Conservation (phyloP, 2,888 invertebrate genomes). For the Sarcophaga rosellei region DNA sequence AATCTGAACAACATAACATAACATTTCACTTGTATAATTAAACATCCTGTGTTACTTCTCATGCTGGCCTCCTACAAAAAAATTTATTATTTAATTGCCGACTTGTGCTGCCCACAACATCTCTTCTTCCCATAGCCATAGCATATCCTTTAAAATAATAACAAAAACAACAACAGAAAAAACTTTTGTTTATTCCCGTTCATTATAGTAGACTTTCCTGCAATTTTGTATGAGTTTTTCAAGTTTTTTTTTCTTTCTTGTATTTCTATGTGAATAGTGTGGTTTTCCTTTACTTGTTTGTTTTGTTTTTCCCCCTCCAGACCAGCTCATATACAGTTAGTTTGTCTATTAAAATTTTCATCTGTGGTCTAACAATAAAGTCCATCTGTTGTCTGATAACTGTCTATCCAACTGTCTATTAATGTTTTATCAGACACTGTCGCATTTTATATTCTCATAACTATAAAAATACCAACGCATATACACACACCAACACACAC, state of each 20-base stretch:
- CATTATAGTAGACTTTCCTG: slow-evolving; percentile 20
- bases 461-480: slow-evolving; percentile 38
- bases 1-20: not conserved
- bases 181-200: slow-evolving; percentile 20
- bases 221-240: slow-evolving; percentile 15
- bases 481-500: not conserved
- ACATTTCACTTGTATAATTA: not conserved
- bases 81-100: slow-evolving; percentile 13
- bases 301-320: not conserved
- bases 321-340: slow-evolving; percentile 19
- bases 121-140: too few species aligned
- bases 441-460: slow-evolving; percentile 71
- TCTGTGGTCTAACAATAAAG: slow-evolving; percentile 78
- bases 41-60: not conserved
- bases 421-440: slow-evolving; percentile 78
- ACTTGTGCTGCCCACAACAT: not conserved
- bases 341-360: slow-evolving; percentile 76
- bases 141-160: not conserved
- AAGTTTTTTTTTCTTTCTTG: not conserved
- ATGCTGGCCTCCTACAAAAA: not conserved
- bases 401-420: slow-evolving; percentile 80
- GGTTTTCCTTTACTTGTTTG: slow-evolving; percentile 22
- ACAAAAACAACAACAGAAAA: not conserved
- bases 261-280: too few species aligned
- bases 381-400: slow-evolving; percentile 80